Conservation (phyloP, 2,113 vertebrate species). For the Anhinga anhinga region DNA sequence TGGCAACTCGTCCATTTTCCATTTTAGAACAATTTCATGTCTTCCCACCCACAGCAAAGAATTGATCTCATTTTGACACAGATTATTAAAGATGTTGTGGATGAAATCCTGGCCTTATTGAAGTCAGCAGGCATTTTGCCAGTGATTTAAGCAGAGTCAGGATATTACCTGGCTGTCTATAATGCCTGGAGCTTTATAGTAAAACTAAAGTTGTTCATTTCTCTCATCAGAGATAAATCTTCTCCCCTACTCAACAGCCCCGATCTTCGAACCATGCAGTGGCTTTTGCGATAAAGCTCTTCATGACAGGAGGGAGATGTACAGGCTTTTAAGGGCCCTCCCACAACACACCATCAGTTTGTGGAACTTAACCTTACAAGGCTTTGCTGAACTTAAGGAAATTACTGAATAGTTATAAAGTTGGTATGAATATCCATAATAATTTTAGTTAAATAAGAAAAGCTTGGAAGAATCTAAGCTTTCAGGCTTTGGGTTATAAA, state of each 20-base stretch:
- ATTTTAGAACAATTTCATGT: slow-evolving; percentile 8
- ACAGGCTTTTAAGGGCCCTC: neutral
- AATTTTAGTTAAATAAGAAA: neutral
- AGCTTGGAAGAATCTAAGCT: neutral
- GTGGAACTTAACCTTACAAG: neutral
- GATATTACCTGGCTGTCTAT: slow-evolving; percentile 10
- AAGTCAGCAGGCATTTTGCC: slow-evolving; percentile 23
- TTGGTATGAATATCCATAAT: neutral
- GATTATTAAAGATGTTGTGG: slow-evolving; percentile 38
- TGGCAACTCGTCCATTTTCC: slow-evolving; percentile 49
- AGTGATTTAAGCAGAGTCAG: slow-evolving; percentile 15
- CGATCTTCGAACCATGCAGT: neutral
- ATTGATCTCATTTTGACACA: slow-evolving; percentile 37
- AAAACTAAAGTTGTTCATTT: neutral
- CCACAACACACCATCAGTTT: neutral
- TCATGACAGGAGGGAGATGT: neutral
- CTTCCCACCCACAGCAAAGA: slow-evolving; percentile 23
- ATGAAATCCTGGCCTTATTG: slow-evolving; percentile 17
- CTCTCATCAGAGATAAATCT: neutral
- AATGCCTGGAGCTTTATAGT: neutral
- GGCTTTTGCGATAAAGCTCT: neutral
- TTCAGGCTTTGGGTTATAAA: neutral
- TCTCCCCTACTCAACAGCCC: neutral
- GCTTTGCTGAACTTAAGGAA: neutral
- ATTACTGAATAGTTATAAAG: neutral